Conservation (phyloP, 2,113 vertebrate species). For the Lophotis ruficrista region DNA sequence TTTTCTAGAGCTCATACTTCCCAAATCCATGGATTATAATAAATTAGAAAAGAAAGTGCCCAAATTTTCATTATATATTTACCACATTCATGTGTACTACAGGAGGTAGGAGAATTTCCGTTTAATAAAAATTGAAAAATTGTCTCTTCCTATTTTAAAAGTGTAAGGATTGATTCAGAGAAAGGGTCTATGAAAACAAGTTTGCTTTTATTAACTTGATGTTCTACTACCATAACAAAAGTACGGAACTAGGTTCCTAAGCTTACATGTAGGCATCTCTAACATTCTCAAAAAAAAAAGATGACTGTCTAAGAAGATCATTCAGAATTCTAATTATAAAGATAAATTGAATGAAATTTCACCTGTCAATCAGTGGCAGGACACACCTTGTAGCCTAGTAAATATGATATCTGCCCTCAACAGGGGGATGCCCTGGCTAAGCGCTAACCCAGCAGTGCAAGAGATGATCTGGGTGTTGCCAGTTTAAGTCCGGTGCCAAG, state of each 20-base stretch:
- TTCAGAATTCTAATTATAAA: background rate
- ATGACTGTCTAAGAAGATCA: background rate
- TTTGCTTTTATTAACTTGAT: background rate
- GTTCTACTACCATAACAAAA: background rate
- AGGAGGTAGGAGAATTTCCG: background rate
- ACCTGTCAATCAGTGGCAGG: background rate
- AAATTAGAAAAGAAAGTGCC: fast-evolving
- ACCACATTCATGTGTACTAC: background rate
- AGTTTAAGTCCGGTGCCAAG: background rate
- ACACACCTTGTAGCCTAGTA: background rate
- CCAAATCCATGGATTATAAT: background rate
- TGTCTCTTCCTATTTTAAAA: background rate
- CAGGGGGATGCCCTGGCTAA: fast-evolving
- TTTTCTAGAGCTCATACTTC: background rate
- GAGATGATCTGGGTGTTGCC: background rate
- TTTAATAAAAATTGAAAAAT: background rate
- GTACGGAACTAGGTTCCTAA: background rate
- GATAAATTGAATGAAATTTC: background rate
- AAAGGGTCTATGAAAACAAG: background rate
- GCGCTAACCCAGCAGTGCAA: fast-evolving
- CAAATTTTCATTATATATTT: background rate
- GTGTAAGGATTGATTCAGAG: background rate
- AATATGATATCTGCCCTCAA: background rate
- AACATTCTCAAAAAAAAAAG: background rate
- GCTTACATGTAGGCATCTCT: background rate